phyloP scores from a whole-genome alignment of 2,888 invertebrate genomes.

The Hololepta plana region DNA sequence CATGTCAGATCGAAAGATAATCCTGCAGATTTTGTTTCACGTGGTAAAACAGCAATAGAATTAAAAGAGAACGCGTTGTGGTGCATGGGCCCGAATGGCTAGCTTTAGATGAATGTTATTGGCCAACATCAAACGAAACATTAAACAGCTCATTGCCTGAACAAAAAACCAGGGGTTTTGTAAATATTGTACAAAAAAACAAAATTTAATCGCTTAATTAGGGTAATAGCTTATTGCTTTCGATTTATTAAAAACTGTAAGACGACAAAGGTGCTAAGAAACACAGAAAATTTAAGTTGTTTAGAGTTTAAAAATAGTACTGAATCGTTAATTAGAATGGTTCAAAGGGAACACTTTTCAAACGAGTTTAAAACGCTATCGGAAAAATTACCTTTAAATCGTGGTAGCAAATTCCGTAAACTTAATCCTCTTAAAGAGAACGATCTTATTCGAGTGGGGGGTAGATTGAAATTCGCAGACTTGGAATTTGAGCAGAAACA shows the following conservation, averaged over 20 bases:
- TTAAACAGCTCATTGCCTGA: too few species aligned
- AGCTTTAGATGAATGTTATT: not conserved
- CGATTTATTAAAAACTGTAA: slow-evolving; percentile 6
- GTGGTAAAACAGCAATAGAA: slow-evolving; percentile 7
- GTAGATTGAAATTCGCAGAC: slow-evolving; percentile 8
- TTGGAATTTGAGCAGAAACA: slow-evolving; percentile 8
- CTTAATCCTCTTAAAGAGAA: slow-evolving; percentile 9
- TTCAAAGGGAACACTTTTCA: slow-evolving; percentile 4
- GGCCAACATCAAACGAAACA: slow-evolving; percentile 2
- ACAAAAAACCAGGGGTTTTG: too few species aligned
- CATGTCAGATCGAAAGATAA: slow-evolving; percentile 9
- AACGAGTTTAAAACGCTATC: slow-evolving; percentile 2
- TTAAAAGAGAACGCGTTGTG: slow-evolving; percentile 6
- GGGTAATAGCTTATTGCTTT: slow-evolving; percentile 5
- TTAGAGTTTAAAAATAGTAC: slow-evolving; percentile 3
- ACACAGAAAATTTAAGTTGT: slow-evolving; percentile 1
- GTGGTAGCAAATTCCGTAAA: slow-evolving; percentile 1
- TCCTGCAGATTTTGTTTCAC: slow-evolving; percentile 9
- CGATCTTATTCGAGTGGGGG: slow-evolving; percentile 11
- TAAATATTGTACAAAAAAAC: too few species aligned
- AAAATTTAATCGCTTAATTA: slow-evolving; percentile 2
- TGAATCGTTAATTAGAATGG: not conserved
- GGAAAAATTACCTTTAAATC: not conserved
- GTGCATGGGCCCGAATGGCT: slow-evolving; percentile 7
- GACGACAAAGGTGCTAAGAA: not conserved